These are phyloP conservation scores for Incurvaria masculella DNA, from an alignment of 2,888 invertebrate species.

Conservation along the genomic window DNA sequence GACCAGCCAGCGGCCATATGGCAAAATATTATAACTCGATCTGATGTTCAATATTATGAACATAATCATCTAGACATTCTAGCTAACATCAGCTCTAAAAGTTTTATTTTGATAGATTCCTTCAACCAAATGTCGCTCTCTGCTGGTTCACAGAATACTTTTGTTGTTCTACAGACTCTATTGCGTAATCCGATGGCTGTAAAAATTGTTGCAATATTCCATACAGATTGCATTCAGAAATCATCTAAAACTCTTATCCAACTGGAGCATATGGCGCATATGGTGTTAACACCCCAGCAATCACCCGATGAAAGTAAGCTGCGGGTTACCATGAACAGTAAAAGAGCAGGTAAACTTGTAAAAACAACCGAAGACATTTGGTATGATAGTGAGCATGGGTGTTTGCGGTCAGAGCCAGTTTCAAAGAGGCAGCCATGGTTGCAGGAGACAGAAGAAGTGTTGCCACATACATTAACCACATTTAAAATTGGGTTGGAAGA, in stretches of 20 bases:
- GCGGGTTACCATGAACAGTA: constrained; percentile 33
- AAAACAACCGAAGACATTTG: constrained; percentile 38
- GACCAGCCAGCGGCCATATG: neutral
- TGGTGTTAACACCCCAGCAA: constrained; percentile 27
- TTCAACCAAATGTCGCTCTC: neutral
- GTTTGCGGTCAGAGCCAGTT: constrained; percentile 23
- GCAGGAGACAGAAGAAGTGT: constrained; percentile 34
- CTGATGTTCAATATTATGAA: neutral
- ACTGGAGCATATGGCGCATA: constrained; percentile 36
- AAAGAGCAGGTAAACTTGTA: constrained; percentile 52
- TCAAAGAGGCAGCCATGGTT: constrained; percentile 21
- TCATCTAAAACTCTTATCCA: constrained; percentile 35
- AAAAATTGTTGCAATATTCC: constrained; percentile 38
- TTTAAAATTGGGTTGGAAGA: constrained; percentile 65
- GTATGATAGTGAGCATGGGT: constrained; percentile 21
- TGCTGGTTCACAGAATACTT: constrained; percentile 10
- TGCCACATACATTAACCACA: constrained; percentile 50
- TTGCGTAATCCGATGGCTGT: constrained; percentile 24
- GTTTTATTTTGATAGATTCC: neutral
- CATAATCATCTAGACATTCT: neutral
- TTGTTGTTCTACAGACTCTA: constrained; percentile 27
- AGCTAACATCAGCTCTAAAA: neutral
- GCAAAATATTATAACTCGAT: neutral
- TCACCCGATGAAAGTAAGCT: constrained; percentile 28
- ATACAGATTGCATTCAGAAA: constrained; percentile 46